These are phyloP conservation scores for Dryas iulia DNA, from an alignment of 1,140 invertebrate species.

Conservation along the genomic window DNA sequence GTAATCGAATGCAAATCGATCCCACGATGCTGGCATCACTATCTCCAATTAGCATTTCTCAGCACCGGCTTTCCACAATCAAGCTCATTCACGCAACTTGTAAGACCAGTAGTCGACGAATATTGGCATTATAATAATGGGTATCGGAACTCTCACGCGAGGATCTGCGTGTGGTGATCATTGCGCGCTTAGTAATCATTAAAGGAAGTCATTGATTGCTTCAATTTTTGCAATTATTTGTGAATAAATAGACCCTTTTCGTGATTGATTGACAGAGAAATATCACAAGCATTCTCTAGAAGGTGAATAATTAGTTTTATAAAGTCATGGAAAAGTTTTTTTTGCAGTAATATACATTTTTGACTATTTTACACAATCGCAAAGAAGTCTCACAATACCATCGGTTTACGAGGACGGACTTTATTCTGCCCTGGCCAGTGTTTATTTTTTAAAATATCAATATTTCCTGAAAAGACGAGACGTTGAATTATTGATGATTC, in stretches of 20 bases:
- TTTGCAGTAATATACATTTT: neutral
- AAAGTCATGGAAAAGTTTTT: neutral
- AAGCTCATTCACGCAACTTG: conserved; percentile 64
- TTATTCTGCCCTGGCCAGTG: no score
- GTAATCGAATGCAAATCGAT: conserved; percentile 36
- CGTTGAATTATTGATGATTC: no score
- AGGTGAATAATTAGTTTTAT: neutral
- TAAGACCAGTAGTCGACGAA: conserved; percentile 72
- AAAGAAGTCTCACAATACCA: no score
- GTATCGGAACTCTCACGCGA: conserved; percentile 47
- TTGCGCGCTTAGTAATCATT: conserved; percentile 8
- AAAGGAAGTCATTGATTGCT: conserved; percentile 11
- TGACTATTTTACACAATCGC: no score
- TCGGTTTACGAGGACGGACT: no score
- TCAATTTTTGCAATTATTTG: neutral
- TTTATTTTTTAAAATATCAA: no score
- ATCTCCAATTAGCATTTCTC: conserved; percentile 66
- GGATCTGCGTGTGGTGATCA: conserved; percentile 20
- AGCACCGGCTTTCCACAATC: conserved; percentile 67
- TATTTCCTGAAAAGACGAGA: no score
- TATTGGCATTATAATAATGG: conserved; percentile 63
- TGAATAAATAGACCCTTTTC: neutral
- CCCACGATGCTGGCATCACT: conserved; percentile 48
- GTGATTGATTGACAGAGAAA: neutral
- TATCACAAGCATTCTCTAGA: neutral